Conservation (phyloP, 1,140 invertebrate species). For the Neodiprion virginianus region DNA sequence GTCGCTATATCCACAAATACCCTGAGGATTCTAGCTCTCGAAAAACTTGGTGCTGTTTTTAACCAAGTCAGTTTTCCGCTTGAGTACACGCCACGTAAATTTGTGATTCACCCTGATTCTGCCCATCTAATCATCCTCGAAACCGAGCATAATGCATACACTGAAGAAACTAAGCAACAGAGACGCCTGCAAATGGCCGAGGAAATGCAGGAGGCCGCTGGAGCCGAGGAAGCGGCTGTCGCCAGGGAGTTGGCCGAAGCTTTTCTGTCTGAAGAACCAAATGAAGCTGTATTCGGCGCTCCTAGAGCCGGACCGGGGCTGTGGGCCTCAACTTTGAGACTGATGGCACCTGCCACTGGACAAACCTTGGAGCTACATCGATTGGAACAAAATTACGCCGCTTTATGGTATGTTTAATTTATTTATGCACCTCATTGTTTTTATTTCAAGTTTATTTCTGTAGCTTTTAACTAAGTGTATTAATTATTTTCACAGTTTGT, state of each 20-base stretch:
- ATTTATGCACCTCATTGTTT: conserved; percentile 10
- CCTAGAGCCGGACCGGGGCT: conserved; percentile 95
- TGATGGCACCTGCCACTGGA: conserved; percentile 87
- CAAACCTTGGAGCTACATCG: conserved; percentile 81
- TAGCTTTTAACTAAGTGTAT: conserved; percentile 20
- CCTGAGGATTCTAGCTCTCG: conserved; percentile 94
- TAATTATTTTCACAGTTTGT: conserved; percentile 65
- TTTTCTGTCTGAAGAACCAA: conserved; percentile 93
- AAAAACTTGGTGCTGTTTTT: conserved; percentile 98
- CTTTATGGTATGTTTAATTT: conserved; percentile 74
- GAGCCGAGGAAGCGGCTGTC: conserved; percentile 91
- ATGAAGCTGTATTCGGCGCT: conserved; percentile 92
- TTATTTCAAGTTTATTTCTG: conserved; percentile 21
- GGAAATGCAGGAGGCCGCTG: conserved; percentile 97
- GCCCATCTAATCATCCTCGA: conserved; percentile 93
- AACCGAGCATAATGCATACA: conserved; percentile 98
- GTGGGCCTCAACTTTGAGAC: conserved; percentile 95
- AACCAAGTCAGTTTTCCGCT: conserved; percentile 93
- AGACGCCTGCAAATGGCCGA: conserved; percentile 85
- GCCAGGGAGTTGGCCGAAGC: conserved; percentile 97
- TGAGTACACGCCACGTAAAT: conserved; percentile 96
- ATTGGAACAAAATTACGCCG: conserved; percentile 96
- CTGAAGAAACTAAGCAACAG: conserved; percentile 94
- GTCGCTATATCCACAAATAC: conserved; percentile 99
- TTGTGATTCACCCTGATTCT: conserved; percentile 93